Evolutionary conservation across 2,113 vertebrate species (phyloP).

Genomic region (Smithornis capensis): DNA sequence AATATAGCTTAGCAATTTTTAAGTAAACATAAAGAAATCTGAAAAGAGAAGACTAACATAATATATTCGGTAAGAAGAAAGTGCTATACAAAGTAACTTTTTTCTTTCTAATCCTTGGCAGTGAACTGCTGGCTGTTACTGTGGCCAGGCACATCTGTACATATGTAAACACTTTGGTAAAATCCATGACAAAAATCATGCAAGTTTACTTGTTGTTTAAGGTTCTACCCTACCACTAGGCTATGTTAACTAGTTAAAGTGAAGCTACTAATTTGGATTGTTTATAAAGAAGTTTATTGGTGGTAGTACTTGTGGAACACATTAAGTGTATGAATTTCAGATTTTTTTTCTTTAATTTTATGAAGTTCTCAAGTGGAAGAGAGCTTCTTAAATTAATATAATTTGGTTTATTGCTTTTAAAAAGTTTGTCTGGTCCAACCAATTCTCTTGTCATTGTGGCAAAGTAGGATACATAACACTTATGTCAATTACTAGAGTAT

Average conservation of each 20-base stretch:
- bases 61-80: neutral
- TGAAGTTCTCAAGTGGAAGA: neutral
- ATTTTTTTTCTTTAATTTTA: neutral
- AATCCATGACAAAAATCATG: constrained; percentile 28
- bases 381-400: neutral
- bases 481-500: neutral
- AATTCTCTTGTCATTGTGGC: neutral
- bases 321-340: neutral
- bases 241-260: neutral
- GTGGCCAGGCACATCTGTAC: neutral
- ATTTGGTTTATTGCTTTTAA: neutral
- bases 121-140: neutral
- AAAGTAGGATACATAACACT: neutral
- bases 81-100: neutral
- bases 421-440: neutral
- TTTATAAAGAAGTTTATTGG: neutral
- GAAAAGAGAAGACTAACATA: neutral
- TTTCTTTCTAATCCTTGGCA: neutral
- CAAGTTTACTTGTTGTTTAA: neutral
- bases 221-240: neutral
- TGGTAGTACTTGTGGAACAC: constrained; percentile 17
- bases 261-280: constrained; percentile 6
- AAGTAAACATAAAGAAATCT: neutral
- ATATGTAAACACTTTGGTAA: neutral
- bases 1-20: neutral